Evolutionary conservation across 2,888 invertebrate genomes (phyloP).

Genomic region (Galeruca laticollis): DNA sequence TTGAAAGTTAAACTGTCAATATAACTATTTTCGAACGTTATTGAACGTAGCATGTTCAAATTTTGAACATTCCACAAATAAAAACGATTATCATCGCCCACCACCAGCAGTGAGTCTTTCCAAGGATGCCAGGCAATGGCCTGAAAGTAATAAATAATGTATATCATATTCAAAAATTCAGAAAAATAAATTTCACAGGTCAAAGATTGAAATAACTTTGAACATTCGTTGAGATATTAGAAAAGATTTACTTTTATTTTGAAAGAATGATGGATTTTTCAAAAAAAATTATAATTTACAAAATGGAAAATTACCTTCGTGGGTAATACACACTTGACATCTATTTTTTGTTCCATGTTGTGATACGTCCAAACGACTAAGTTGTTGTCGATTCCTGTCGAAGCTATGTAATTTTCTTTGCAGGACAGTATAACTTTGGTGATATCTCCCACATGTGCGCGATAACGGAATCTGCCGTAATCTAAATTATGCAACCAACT

Average conservation of each 20-base stretch:
- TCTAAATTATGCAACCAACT: slow-evolving; percentile 38
- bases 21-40: slow-evolving; percentile 52
- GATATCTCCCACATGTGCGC: slow-evolving; percentile 47
- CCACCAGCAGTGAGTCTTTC: slow-evolving; percentile 63
- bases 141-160: slow-evolving; percentile 39
- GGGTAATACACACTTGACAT: slow-evolving; percentile 17
- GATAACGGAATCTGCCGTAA: slow-evolving; percentile 10
- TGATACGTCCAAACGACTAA: slow-evolving; percentile 53
- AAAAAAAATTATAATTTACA: too few species aligned
- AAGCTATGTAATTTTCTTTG: slow-evolving; percentile 51
- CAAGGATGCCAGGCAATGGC: slow-evolving; percentile 68
- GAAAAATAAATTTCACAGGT: neutral
- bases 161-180: slow-evolving; percentile 8
- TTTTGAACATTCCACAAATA: slow-evolving; percentile 47
- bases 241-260: too few species aligned
- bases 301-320: too few species aligned
- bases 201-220: too few species aligned
- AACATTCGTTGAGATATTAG: too few species aligned
- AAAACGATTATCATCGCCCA: slow-evolving; percentile 57
- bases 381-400: slow-evolving; percentile 47
- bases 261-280: too few species aligned
- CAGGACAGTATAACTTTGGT: slow-evolving; percentile 53
- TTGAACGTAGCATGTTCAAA: slow-evolving; percentile 46
- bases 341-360: slow-evolving; percentile 8
- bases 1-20: slow-evolving; percentile 64